Conservation (phyloP, 2,797 vertebrate genomes). For the Hirundo rustica region DNA sequence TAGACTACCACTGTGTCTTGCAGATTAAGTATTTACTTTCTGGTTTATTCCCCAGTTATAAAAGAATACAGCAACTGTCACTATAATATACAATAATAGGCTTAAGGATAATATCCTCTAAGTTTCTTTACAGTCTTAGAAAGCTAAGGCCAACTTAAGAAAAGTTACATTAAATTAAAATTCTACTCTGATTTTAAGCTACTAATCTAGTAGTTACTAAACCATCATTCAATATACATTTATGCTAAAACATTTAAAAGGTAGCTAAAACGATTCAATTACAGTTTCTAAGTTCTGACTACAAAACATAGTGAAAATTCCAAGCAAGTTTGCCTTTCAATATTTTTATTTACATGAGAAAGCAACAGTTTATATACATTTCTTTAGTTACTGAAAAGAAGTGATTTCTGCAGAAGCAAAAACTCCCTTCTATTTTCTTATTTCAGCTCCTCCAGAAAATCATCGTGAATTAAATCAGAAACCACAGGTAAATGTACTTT, state of each 20-base stretch:
- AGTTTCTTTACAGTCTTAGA: not conserved
- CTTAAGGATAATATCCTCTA: not conserved
- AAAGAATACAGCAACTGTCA: not conserved
- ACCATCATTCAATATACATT: not conserved
- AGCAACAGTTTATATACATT: not conserved
- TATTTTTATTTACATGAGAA: not conserved
- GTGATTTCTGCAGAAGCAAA: not conserved
- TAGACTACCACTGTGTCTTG: not conserved
- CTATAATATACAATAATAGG: not conserved
- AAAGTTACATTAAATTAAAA: not conserved
- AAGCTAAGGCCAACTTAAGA: not conserved
- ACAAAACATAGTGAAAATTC: not conserved
- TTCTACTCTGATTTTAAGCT: not conserved
- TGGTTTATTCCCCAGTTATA: not conserved
- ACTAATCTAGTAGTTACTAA: not conserved
- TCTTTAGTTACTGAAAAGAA: not conserved
- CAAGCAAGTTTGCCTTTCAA: not conserved
- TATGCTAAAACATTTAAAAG: not conserved
- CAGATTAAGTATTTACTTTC: not conserved
- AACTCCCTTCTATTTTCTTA: not conserved
- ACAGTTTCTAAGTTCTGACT: not conserved
- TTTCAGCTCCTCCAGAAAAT: not conserved
- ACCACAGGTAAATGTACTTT: not conserved
- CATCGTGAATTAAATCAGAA: not conserved
- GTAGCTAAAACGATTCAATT: not conserved